Base-by-base conservation (phyloP, 2,888 invertebrate species). In the Criorhina ranunculi region DNA sequence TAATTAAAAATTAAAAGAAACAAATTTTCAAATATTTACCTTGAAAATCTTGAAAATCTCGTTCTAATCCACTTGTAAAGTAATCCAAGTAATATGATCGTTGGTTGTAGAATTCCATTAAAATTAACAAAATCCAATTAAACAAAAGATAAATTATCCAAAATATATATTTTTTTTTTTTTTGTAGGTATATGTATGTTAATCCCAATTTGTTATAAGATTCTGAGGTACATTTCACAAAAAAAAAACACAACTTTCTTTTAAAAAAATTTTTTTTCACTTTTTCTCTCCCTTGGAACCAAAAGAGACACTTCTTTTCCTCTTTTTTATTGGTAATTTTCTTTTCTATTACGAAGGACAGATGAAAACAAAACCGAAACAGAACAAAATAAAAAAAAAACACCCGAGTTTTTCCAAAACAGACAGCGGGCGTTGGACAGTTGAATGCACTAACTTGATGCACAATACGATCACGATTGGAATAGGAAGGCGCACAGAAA, bases 401-500 rank as follows among this genome's bases (percentile, higher is more conserved):
- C 49, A 59, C 9, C 42, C 57, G 67, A 76, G 29, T 17, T 69
- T 64, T 78, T 35, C 46, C 24, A 37, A 57, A 46, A 51, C 5
- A 4, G 24, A 24, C 33, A 42, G 40, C 59, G 9, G 59, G 42
- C 44, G 42, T 62, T 69, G 60, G 69, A 57, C 69, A 85, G 79
- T 85, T 85, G 79, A 79, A 79, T 79, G 83, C 83, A 85, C 83
- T 70, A 76, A 72, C 55, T 77, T 53, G 70, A 64, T 70, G 69
- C 79, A 80, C 69, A 80, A 70, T 59, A 85, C 80, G 44, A 75
- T 9, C 19, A 53, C 62, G 42, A 51, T 85, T 85, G 83, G 60
- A 24, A 64, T 64, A 80, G 53, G 75, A 33, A 31, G 35, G 59
- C 49, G 46, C 42, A 53, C 31, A 51, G 9, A 29, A 35, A 9